These are phyloP conservation scores for Prietella phreatophila DNA, from an alignment of 2,113 vertebrate species.

Conservation along the genomic window DNA sequence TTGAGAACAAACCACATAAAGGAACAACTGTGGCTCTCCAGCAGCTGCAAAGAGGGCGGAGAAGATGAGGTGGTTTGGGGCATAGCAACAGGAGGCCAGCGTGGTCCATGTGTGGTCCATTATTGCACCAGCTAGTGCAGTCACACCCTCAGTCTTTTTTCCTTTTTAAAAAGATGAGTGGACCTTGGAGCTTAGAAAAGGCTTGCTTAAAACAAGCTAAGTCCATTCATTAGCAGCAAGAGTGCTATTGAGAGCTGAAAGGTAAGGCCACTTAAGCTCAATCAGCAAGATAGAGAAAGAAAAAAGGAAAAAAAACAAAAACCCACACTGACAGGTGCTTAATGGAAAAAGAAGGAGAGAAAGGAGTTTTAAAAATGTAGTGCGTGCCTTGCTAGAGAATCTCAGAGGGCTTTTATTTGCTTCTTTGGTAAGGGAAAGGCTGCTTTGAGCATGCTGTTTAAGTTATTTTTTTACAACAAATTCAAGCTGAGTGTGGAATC, in stretches of 20 bases:
- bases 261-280: constrained; percentile 53
- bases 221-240: constrained; percentile 45
- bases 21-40: constrained; percentile 49
- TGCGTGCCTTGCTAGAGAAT: constrained; percentile 12
- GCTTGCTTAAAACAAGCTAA: constrained; percentile 59
- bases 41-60: constrained; percentile 41
- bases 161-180: constrained; percentile 52
- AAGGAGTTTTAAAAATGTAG: neutral
- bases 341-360: constrained; percentile 32
- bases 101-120: constrained; percentile 75
- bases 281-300: constrained; percentile 58
- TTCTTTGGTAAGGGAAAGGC: neutral
- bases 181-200: constrained; percentile 59
- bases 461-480: constrained; percentile 28
- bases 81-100: constrained; percentile 55
- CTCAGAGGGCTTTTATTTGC: neutral
- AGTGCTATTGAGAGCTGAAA: constrained; percentile 53
- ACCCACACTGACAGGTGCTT: constrained; percentile 61
- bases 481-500: constrained; percentile 14
- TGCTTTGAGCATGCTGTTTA: constrained; percentile 8
- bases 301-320: constrained; percentile 40
- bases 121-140: constrained; percentile 62
- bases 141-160: constrained; percentile 54
- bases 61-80: constrained; percentile 40
- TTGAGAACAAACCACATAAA: constrained; percentile 68